Evolutionary conservation across 1,140 invertebrate species (phyloP).

Genomic region (Anadara kagoshimensis): DNA sequence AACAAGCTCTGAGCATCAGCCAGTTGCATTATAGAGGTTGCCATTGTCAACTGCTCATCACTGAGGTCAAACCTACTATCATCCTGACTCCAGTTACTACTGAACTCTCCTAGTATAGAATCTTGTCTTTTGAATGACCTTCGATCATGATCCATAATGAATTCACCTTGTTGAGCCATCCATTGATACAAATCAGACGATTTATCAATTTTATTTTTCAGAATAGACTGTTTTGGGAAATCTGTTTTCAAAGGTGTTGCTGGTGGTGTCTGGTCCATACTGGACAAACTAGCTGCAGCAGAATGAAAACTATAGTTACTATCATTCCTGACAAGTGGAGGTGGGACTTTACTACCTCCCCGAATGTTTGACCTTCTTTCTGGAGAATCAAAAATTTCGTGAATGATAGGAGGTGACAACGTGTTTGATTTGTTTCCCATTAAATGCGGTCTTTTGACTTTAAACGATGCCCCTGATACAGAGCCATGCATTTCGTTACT

Average conservation of each 20-base stretch:
- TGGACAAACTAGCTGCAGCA: constrained; percentile 71
- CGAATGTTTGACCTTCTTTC: constrained; percentile 53
- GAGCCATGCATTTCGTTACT: constrained; percentile 33
- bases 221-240: constrained; percentile 54
- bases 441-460: constrained; percentile 32
- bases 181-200: constrained; percentile 90
- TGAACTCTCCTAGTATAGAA: constrained; percentile 59
- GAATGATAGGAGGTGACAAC: background rate
- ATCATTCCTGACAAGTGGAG: constrained; percentile 80
- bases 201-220: constrained; percentile 64
- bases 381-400: constrained; percentile 23
- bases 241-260: constrained; percentile 54
- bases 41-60: constrained; percentile 57
- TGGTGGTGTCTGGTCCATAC: constrained; percentile 62
- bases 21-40: constrained; percentile 68
- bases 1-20: constrained; percentile 71
- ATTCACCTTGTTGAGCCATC: constrained; percentile 92
- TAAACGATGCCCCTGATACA: constrained; percentile 40
- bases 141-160: constrained; percentile 40
- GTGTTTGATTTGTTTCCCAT: background rate
- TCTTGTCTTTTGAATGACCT: constrained; percentile 55
- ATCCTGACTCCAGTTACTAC: constrained; percentile 68
- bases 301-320: constrained; percentile 80
- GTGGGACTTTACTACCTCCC: constrained; percentile 76
- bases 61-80: constrained; percentile 65